These are phyloP conservation scores for Tympanuchus pallidicinctus DNA, from an alignment of 2,113 vertebrate genomes.

Conservation along the genomic window DNA sequence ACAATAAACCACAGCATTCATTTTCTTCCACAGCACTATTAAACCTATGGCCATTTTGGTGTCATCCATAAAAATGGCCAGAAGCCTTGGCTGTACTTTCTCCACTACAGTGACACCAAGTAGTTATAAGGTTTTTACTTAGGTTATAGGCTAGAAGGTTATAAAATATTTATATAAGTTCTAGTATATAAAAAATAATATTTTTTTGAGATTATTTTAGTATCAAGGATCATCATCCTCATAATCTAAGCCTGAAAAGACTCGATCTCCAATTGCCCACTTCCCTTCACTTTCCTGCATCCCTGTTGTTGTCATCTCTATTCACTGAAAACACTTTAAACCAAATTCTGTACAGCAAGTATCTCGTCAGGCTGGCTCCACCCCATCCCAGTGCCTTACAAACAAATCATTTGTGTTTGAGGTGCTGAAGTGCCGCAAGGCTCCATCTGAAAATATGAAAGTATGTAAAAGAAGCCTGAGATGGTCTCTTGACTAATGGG, in stretches of 20 bases:
- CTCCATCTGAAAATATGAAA: not conserved
- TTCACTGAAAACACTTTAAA: not conserved
- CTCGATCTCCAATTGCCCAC: not conserved
- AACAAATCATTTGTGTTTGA: not conserved
- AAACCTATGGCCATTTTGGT: not conserved
- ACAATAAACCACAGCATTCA: not conserved
- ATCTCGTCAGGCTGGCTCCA: not conserved
- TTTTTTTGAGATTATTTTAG: not conserved
- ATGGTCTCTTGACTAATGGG: not conserved
- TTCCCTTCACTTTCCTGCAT: not conserved
- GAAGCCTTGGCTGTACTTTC: not conserved
- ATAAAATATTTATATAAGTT: no score
- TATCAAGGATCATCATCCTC: not conserved
- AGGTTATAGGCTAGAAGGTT: no score
- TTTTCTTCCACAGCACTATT: not conserved
- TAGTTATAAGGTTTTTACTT: not conserved
- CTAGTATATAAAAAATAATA: not conserved
- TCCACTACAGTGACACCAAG: not conserved
- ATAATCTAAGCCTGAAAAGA: not conserved
- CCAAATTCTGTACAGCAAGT: accelerated
- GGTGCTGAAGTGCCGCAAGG: accelerated
- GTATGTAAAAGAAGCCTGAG: not conserved
- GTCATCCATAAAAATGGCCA: not conserved
- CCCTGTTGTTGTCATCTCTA: not conserved
- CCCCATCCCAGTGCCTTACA: not conserved